Conservation (phyloP, 2,113 vertebrate genomes). For the Perccottus glenii region DNA sequence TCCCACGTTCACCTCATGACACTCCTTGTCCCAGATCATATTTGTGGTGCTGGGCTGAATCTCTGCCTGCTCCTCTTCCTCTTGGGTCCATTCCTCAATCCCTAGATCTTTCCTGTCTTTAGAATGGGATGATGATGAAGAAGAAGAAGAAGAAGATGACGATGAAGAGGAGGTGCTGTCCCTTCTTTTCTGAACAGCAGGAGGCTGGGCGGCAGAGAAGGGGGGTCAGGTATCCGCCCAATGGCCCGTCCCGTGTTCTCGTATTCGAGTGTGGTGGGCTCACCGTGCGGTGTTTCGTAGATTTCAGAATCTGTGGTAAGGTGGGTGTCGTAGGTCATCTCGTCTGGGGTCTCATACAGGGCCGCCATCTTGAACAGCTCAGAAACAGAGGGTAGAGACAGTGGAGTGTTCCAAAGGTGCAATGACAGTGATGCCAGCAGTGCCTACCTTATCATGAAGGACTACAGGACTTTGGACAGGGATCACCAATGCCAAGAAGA, state of each 20-base stretch:
- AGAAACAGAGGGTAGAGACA: background rate
- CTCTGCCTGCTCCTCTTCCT: conserved; percentile 19
- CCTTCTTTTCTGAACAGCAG: background rate
- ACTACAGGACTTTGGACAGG: conserved; percentile 59
- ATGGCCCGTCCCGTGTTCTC: conserved; percentile 31
- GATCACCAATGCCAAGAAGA: conserved; percentile 24
- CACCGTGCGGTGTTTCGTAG: conserved; percentile 10
- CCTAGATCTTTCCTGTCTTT: background rate
- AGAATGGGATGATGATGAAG: conserved; percentile 24
- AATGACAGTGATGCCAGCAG: conserved; percentile 24
- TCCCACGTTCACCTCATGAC: background rate
- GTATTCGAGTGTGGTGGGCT: conserved; percentile 27
- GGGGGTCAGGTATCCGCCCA: conserved; percentile 12
- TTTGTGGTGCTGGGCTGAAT: background rate
- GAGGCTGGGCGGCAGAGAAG: background rate
- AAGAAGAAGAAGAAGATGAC: conserved; percentile 37
- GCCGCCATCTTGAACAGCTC: conserved; percentile 69
- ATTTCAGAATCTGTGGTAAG: background rate
- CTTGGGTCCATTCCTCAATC: conserved; percentile 5
- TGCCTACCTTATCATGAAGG: conserved; percentile 47
- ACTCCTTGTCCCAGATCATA: background rate
- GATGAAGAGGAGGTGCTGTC: conserved; percentile 42
- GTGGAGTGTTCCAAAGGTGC: conserved; percentile 8
- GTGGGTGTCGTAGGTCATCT: conserved; percentile 22
- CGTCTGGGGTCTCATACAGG: conserved; percentile 42